These are phyloP conservation scores for Tupaia tana DNA, from an alignment of 2,113 vertebrate genomes.

Conservation along the genomic window DNA sequence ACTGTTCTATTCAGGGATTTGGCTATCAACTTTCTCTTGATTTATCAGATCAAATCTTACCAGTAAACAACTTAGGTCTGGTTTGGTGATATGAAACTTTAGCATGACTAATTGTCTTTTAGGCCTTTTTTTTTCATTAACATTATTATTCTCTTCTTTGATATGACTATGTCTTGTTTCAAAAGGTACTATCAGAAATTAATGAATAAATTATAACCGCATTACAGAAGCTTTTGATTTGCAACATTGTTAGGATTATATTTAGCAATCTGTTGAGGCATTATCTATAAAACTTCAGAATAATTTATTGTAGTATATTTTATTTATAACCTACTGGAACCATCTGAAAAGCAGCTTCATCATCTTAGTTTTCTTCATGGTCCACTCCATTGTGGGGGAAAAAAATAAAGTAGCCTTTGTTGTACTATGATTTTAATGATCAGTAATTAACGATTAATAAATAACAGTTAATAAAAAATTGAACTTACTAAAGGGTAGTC, in stretches of 20 bases:
- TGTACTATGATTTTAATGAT: neutral
- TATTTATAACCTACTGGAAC: neutral
- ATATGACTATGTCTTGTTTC: neutral
- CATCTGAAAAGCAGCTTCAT: neutral
- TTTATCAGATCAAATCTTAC: neutral
- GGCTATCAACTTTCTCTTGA: neutral
- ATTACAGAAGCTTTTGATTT: slow-evolving; percentile 7
- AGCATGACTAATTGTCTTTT: neutral
- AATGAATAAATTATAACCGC: neutral
- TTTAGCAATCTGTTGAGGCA: neutral
- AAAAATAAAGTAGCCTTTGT: slow-evolving; percentile 1
- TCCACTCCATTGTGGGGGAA: neutral
- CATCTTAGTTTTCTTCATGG: neutral
- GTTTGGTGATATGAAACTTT: neutral
- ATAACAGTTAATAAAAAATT: neutral
- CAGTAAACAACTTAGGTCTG: neutral
- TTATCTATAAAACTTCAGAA: neutral
- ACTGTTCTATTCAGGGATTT: neutral
- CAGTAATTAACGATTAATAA: neutral
- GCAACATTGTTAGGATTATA: neutral
- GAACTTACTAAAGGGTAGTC: neutral
- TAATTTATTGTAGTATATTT: neutral
- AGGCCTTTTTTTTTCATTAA: neutral
- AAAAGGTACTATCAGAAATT: neutral
- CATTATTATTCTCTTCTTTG: neutral